Evolutionary conservation across 2,888 invertebrate genomes (phyloP), one percentile per base, ranked within the genome.

Genomic region (Xylota segnis): DNA sequence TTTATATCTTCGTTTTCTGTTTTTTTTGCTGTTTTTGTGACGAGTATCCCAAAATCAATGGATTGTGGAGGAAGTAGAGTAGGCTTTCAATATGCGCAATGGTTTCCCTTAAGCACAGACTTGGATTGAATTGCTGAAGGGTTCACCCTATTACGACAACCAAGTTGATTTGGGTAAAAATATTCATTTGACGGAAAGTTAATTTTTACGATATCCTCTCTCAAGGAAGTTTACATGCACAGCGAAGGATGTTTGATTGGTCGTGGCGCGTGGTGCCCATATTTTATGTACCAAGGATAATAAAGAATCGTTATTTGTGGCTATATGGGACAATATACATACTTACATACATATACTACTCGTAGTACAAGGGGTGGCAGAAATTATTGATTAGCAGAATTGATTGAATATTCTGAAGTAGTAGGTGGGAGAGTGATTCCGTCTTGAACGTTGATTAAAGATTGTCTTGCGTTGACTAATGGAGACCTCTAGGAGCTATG

Each of bases 131-230:
- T 78, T 68, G 78, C 23, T 68, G 37, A 32, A 45, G 37, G 27
- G 72, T 72, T 54, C 72, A 23, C 72, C 23, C 23, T 23, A 63
- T 43, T 54, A 32, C 27, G 40, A 12, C 27, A 43, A 23, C 54
- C n/a, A 0, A 34, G 29, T 75, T 75, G 63, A 75, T 56, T 56
- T 50, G 58, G 58, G 29, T 54, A 47, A 27, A 72, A 66, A 61
- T 72, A 78, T 72, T 78, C 78, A 83, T 77, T 83, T 83, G 78
- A 78, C 78, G 78, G 66, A 52, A 78, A 72, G 78, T 78, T 83
- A 78, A 52, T 72, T 83, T 77, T 83, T 83, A 83, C 61, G 78
- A 77, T 66, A 72, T 65, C 43, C 65, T n/a, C 23, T 56, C 45
- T 43, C 12, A 10, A 47, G 56, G 27, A 45, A 7, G n/a, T 61